Percentiles rank a stretch among this genome's conserved stretches.
These are phyloP conservation scores for Temnothorax ravouxi DNA, from an alignment of 2,888 invertebrate species.

Conservation along the genomic window DNA sequence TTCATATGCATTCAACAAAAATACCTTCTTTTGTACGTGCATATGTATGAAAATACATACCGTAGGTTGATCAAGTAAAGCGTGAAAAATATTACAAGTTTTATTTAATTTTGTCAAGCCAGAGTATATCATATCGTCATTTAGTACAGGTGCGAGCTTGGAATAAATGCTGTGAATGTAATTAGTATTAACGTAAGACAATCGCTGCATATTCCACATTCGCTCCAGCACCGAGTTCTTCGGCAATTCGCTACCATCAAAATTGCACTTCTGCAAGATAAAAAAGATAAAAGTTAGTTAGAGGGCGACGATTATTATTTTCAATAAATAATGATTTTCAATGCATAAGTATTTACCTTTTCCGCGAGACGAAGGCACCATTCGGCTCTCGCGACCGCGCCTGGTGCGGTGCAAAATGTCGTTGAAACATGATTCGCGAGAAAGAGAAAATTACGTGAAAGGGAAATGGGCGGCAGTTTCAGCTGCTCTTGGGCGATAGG, in stretches of 20 bases:
- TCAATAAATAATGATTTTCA: neutral
- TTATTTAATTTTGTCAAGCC: conserved; percentile 66
- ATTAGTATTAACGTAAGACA: conserved; percentile 83
- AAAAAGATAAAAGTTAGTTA: conserved; percentile 2
- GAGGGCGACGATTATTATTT: neutral
- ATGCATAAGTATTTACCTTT: conserved; percentile 49
- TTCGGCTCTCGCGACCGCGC: conserved; percentile 64
- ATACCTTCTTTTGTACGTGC: neutral
- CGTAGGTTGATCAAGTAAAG: conserved; percentile 6
- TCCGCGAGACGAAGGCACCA: conserved; percentile 65
- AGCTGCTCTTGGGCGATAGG: conserved; percentile 65
- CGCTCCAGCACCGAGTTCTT: conserved; percentile 88
- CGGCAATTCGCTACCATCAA: conserved; percentile 79
- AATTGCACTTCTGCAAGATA: conserved; percentile 62
- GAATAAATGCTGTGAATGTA: conserved; percentile 83
- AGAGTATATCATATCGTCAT: conserved; percentile 79
- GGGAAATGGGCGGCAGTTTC: conserved; percentile 1
- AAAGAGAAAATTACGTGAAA: conserved; percentile 22
- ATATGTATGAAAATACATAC: conserved; percentile 51
- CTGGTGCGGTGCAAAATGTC: conserved; percentile 60
- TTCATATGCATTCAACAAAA: neutral
- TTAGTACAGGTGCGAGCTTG: conserved; percentile 73
- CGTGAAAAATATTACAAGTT: neutral
- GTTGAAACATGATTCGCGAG: conserved; percentile 16
- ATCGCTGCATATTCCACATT: conserved; percentile 88